Conservation (phyloP, 2,888 invertebrate species). For the Tetrapedia diversipes region DNA sequence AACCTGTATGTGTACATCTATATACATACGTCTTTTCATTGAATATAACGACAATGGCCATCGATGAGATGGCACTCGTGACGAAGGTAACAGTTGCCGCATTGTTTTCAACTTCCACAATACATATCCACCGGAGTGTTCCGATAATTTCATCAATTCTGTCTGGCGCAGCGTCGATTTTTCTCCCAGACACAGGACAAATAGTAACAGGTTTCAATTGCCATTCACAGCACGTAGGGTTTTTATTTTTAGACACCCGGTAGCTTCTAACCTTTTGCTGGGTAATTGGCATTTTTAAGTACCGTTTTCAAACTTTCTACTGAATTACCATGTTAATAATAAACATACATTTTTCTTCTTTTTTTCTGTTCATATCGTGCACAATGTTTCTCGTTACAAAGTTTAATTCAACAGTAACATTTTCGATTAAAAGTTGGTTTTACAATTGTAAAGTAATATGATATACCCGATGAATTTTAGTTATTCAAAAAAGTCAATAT, state of each 20-base stretch:
- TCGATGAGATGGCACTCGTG: slow-evolving; percentile 28
- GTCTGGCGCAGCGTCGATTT: slow-evolving; percentile 1
- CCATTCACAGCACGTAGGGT: background rate
- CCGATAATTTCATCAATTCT: slow-evolving; percentile 41
- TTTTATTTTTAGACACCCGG: slow-evolving; percentile 2
- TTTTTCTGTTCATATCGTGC: background rate
- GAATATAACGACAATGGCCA: slow-evolving; percentile 41
- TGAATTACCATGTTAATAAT: background rate
- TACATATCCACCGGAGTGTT: slow-evolving; percentile 20
- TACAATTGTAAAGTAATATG: background rate
- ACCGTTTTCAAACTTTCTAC: too few species aligned
- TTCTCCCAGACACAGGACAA: background rate
- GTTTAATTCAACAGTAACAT: background rate
- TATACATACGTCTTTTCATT: background rate
- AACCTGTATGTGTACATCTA: background rate
- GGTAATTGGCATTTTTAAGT: slow-evolving; percentile 12
- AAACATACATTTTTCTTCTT: too few species aligned
- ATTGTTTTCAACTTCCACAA: slow-evolving; percentile 40
- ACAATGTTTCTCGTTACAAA: too few species aligned
- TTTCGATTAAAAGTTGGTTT: background rate
- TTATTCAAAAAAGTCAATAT: background rate
- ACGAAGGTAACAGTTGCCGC: slow-evolving; percentile 41
- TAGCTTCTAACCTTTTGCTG: background rate
- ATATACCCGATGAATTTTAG: background rate
- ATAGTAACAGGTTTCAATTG: slow-evolving; percentile 22